phyloP scores from a whole-genome alignment of 2,888 invertebrate species.

The Tupiocoris notatus region DNA sequence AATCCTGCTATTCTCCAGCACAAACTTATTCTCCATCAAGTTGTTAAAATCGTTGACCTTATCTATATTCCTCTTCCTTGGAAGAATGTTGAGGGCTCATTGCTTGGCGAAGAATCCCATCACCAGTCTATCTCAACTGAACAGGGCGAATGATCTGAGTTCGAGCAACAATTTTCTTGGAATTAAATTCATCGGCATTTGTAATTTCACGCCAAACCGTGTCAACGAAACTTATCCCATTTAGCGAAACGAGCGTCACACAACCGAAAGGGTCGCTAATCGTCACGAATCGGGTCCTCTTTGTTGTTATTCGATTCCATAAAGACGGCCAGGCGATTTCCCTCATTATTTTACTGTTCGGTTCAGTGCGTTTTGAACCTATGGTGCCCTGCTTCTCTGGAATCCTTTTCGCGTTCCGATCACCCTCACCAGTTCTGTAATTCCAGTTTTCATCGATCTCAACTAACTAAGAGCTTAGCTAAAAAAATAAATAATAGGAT shows the following conservation, averaged over 20 bases:
- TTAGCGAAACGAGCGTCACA: slow-evolving; percentile 9
- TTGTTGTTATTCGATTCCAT: no score
- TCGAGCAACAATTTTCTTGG: slow-evolving; percentile 1
- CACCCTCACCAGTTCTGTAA: no score
- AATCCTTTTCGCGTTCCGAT: no score
- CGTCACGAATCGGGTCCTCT: no score
- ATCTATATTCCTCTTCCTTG: neutral
- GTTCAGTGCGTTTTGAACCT: no score
- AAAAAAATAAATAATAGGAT: no score
- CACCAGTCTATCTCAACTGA: slow-evolving; percentile 7
- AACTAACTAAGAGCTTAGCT: no score
- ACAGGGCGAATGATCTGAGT: slow-evolving; percentile 15
- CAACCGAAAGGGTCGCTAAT: slow-evolving; percentile 4
- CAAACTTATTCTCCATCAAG: neutral
- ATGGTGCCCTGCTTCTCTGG: no score
- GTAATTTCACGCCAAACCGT: slow-evolving; percentile 11
- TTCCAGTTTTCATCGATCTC: no score
- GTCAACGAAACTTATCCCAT: slow-evolving; percentile 9
- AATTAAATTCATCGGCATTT: neutral
- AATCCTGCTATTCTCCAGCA: no score
- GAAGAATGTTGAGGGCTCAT: neutral
- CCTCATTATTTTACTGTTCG: no score
- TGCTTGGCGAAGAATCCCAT: slow-evolving; percentile 3
- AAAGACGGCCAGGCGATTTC: no score
- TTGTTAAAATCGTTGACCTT: slow-evolving; percentile 4